Base-by-base conservation (phyloP, 2,113 vertebrate genomes). In the Saccopteryx bilineata region DNA sequence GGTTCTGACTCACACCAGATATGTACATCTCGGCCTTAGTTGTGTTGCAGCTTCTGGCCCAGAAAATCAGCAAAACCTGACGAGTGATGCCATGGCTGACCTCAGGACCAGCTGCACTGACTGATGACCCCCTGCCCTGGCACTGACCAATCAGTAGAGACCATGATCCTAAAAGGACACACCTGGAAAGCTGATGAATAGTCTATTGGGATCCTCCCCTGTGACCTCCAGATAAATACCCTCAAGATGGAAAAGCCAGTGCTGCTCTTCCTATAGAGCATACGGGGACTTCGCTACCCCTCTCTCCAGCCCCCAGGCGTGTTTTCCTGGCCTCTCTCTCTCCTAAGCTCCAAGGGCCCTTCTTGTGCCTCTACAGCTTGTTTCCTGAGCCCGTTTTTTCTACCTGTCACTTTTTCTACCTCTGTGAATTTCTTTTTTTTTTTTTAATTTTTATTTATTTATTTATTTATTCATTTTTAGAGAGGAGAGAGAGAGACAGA, bases 211-310 rank as follows among this genome's bases (percentile, higher is more conserved):
- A 69, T 69, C 7, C 66, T 69, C n/a, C n/a, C 31, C n/a, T 69
- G n/a, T 33, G 66, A n/a, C 19, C 33, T 71, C 21, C 68, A 39
- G 68, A 39, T 71, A 71, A 39, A 71, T 19, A 39, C 9, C 4
- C 33, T 71, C 68, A 71, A 71, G 9, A 13, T 18, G 18, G 33
- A 71, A 33, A 33, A 39, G 9, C 68, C 61, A 26, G 23, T 71
- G 68, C n/a, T 9, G 17, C 68, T 71, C 8, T 39, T n/a, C 21
- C n/a, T 39, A 39, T 2, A 9, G 18, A 39, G 33, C 68, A 71
- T 2, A 4, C n/a, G 8, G 9, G 4, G n/a, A 17, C 18, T 71
- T 71, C 33, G 0, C 3, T 5, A 71, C n/a, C 33, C 17, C 4
- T 33, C 39, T 71, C 18, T 3, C 39, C 39, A 39, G 39, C 39